These are phyloP conservation scores for Euproctis similis DNA, from an alignment of 2,888 invertebrate genomes.

Conservation along the genomic window DNA sequence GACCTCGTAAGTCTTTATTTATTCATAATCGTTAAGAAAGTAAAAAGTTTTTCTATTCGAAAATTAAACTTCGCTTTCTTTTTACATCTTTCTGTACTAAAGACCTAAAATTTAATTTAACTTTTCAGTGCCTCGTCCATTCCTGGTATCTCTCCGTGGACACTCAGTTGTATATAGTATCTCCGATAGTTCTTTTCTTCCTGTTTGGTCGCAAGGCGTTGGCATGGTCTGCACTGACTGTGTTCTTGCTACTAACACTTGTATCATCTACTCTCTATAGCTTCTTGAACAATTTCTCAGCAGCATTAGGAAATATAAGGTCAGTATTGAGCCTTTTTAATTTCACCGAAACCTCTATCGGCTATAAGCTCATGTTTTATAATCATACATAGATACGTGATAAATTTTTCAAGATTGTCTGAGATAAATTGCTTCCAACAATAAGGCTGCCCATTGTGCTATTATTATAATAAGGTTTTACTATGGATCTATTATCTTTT, in stretches of 20 bases:
- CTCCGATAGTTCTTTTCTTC: slow-evolving; percentile 38
- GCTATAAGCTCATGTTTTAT: background rate
- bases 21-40: too few relatives aligned
- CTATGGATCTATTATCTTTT: too few relatives aligned
- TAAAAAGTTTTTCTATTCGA: too few relatives aligned
- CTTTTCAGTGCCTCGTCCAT: slow-evolving; percentile 43
- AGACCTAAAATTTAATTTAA: too few relatives aligned
- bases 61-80: too few relatives aligned
- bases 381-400: too few relatives aligned
- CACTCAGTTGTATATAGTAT: slow-evolving; percentile 39
- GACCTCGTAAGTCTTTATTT: slow-evolving; percentile 27
- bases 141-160: slow-evolving; percentile 53
- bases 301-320: slow-evolving; percentile 44
- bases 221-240: slow-evolving; percentile 31
- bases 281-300: slow-evolving; percentile 42
- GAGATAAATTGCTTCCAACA: too few relatives aligned
- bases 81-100: too few relatives aligned
- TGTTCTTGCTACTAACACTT: slow-evolving; percentile 26
- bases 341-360: too few relatives aligned
- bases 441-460: too few relatives aligned
- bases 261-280: slow-evolving; percentile 37
- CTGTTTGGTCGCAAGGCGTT: slow-evolving; percentile 29
- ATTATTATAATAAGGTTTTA: too few relatives aligned
- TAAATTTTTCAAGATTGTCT: too few relatives aligned
- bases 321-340: slow-evolving; percentile 28